These are phyloP conservation scores for Sogatella furcifera DNA, from an alignment of 1,140 invertebrate species.

Conservation along the genomic window DNA sequence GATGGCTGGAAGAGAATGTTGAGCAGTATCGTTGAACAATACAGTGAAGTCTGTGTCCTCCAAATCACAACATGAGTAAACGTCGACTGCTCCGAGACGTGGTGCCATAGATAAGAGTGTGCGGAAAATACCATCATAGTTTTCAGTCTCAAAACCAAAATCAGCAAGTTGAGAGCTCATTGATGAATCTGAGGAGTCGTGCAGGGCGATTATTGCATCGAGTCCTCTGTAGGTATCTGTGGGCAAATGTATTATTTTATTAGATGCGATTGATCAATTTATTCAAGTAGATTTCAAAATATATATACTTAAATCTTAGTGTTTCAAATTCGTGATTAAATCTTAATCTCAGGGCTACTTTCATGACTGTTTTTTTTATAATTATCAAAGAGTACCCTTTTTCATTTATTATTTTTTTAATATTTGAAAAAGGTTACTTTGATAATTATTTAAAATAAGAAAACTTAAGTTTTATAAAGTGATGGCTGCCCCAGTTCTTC, in stretches of 20 bases:
- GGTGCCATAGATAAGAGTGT: slow-evolving; percentile 42
- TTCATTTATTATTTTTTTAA: no score
- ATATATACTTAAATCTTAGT: no score
- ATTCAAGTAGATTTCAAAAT: no score
- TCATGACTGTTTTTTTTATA: no score
- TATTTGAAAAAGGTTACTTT: no score
- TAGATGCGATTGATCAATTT: no score
- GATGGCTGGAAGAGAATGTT: slow-evolving; percentile 65
- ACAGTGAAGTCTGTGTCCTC: slow-evolving; percentile 42
- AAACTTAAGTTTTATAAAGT: no score
- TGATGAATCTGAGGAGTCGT: slow-evolving; percentile 29
- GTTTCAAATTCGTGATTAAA: no score
- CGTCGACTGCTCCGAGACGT: slow-evolving; percentile 52
- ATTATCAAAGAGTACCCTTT: no score
- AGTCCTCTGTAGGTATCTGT: neutral
- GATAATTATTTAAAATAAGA: no score
- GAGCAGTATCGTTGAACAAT: slow-evolving; percentile 66
- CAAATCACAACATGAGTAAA: slow-evolving; percentile 39
- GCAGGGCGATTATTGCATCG: neutral
- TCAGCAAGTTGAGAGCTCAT: neutral
- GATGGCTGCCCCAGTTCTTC: no score
- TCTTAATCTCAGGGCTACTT: no score
- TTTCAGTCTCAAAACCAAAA: neutral
- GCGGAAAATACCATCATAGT: slow-evolving; percentile 50
- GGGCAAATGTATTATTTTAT: neutral